Conservation (phyloP, 1,140 invertebrate genomes). For the Dreissena polymorpha region DNA sequence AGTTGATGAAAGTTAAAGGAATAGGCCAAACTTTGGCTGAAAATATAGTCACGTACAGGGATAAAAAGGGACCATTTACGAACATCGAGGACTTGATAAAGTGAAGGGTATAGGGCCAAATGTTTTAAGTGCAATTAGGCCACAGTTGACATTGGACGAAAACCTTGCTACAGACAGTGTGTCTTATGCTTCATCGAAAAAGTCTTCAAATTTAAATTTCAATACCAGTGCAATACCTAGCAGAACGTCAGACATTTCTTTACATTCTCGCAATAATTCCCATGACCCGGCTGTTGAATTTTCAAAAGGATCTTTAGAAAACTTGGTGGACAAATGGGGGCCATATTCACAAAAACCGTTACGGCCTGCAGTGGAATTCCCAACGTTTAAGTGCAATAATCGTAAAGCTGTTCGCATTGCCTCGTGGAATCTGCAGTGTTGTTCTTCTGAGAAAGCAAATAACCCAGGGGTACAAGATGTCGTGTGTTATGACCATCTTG, state of each 20-base stretch:
- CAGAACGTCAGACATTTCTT: slow-evolving; percentile 40
- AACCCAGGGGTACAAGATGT: slow-evolving; percentile 91
- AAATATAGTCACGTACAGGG: slow-evolving; percentile 88
- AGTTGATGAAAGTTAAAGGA: slow-evolving; percentile 88
- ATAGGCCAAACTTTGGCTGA: slow-evolving; percentile 90
- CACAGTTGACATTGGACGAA: slow-evolving; percentile 68
- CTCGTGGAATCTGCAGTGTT: slow-evolving; percentile 89
- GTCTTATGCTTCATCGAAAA: slow-evolving; percentile 50
- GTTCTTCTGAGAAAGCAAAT: slow-evolving; percentile 86
- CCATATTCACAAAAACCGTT: slow-evolving; percentile 70
- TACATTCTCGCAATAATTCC: slow-evolving; percentile 32
- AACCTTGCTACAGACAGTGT: slow-evolving; percentile 29
- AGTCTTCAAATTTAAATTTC: slow-evolving; percentile 36
- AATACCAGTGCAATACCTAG: slow-evolving; percentile 56
- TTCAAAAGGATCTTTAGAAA: slow-evolving; percentile 65
- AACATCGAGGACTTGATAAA: slow-evolving; percentile 84
- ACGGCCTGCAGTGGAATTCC: slow-evolving; percentile 63
- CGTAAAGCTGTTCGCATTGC: slow-evolving; percentile 82
- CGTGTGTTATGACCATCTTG: slow-evolving; percentile 88
- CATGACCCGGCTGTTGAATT: slow-evolving; percentile 33
- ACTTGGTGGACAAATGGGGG: slow-evolving; percentile 70
- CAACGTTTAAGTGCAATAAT: slow-evolving; percentile 71
- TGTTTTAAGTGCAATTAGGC: slow-evolving; percentile 72
- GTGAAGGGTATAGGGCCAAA: slow-evolving; percentile 79
- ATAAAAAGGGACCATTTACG: slow-evolving; percentile 88